phyloP scores from a whole-genome alignment of 2,113 vertebrate species.

The Python bivittatus region DNA sequence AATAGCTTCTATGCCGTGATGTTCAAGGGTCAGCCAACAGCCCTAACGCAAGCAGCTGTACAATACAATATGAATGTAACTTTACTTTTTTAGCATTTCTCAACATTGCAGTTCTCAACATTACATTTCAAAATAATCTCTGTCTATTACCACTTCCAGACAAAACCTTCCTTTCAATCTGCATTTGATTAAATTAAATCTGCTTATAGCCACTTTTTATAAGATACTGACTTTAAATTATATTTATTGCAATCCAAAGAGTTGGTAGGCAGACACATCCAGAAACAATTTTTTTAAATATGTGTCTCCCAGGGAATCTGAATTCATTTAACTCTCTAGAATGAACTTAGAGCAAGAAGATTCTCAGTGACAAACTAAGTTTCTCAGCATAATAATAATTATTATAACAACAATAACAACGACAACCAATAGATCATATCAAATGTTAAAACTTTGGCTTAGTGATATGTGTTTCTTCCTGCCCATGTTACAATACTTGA shows the following conservation, averaged over 20 bases:
- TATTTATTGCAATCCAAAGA: background rate
- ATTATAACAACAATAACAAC: background rate
- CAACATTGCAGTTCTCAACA: background rate
- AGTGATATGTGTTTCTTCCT: no score
- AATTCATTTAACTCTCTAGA: background rate
- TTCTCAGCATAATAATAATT: background rate
- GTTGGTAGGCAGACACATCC: background rate
- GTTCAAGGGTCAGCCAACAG: background rate
- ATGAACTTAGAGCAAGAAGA: background rate
- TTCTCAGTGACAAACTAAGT: background rate
- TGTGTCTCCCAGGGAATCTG: background rate
- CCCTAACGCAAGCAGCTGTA: background rate
- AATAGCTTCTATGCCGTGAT: background rate
- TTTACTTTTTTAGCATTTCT: background rate
- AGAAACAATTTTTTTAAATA: background rate
- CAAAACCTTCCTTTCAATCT: background rate
- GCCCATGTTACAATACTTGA: no score
- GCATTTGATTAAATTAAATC: background rate
- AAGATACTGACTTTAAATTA: background rate
- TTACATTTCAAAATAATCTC: background rate
- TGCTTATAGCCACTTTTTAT: background rate
- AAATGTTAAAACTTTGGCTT: no score
- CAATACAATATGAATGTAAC: background rate
- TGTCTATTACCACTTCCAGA: background rate
- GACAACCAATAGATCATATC: background rate